phyloP scores from a whole-genome alignment of 2,797 vertebrate genomes.

The Cynodonichthys magdalenae region DNA sequence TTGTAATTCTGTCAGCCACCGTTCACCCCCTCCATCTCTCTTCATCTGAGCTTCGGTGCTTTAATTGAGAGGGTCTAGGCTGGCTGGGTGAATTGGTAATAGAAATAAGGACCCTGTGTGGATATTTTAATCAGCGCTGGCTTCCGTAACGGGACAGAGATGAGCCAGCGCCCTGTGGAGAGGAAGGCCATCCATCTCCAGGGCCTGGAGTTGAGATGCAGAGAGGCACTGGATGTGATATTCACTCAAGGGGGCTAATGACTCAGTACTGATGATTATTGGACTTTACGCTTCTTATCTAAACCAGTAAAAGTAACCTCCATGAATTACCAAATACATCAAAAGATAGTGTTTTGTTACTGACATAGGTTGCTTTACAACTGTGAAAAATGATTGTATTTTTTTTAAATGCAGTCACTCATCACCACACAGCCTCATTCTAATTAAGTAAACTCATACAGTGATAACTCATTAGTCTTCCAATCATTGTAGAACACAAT shows the following conservation, averaged over 20 bases:
- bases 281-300: conserved; percentile 64
- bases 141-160: conserved; percentile 72
- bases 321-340: conserved; percentile 7
- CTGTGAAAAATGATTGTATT: too few relatives aligned
- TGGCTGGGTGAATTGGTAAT: conserved; percentile 76
- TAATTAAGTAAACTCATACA: too few relatives aligned
- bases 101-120: conserved; percentile 76
- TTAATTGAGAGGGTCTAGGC: conserved; percentile 79
- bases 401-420: too few relatives aligned
- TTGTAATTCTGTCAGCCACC: conserved; percentile 77
- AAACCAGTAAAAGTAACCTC: conserved; percentile 61
- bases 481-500: too few relatives aligned
- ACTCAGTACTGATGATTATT: conserved; percentile 60
- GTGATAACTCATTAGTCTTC: too few relatives aligned
- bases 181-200: conserved; percentile 68
- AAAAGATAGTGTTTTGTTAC: not conserved
- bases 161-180: conserved; percentile 52
- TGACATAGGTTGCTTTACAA: too few relatives aligned
- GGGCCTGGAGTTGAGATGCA: conserved; percentile 60
- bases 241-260: conserved; percentile 57
- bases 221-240: conserved; percentile 66
- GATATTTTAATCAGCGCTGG: conserved; percentile 84
- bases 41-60: conserved; percentile 65
- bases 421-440: too few relatives aligned
- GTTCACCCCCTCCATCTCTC: conserved; percentile 63